Evolutionary conservation across 2,888 invertebrate species (phyloP), one percentile per base, ranked within the genome.

Genomic region (Deroplatys truncata): DNA sequence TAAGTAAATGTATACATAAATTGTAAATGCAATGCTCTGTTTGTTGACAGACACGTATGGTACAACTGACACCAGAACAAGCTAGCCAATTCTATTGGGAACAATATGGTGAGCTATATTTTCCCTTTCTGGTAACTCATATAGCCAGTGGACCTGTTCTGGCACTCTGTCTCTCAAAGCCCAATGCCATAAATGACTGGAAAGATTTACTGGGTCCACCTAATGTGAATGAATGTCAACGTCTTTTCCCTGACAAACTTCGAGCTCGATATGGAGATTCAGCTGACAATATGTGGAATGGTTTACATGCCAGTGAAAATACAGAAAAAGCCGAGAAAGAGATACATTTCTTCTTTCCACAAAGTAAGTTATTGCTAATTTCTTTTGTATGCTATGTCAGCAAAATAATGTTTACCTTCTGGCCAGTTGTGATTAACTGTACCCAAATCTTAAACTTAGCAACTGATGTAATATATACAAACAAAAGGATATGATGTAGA

Each of bases 301-400:
- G 95, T 0, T 93, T 98, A 0, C 98, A 98, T 93, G 98, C 97
- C 15, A 98, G 98, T 91, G 95, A 95, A 90, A 95, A 94, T 92
- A 93, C 94, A 28, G 93, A 94, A 0, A 95, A 95, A 86, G 96
- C 98, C 0, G 94, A 96, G 88, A 94, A 96, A 91, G 98, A 98
- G 93, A 97, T 98, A 92, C 95, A 96, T 92, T 98, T 97, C 93
- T 98, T 98, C 93, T 98, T 97, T 93, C 98, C 98, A 1, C 95
- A 96, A 92, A 96, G 97, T 98, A 94, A 94, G 95, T 92, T 84
- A 35, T 88, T 29, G 16, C 83, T 82, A 82, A 82, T 83, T 82
- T 29, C n/a, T 72, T 28, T 28, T 16, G 35, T 13, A 72, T 82
- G 20, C 82, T 43, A 20, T 31, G 28, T 20, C 5, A 15, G 8